Evolutionary conservation across 2,113 vertebrate species (phyloP).

Genomic region (Zapus hudsonius): DNA sequence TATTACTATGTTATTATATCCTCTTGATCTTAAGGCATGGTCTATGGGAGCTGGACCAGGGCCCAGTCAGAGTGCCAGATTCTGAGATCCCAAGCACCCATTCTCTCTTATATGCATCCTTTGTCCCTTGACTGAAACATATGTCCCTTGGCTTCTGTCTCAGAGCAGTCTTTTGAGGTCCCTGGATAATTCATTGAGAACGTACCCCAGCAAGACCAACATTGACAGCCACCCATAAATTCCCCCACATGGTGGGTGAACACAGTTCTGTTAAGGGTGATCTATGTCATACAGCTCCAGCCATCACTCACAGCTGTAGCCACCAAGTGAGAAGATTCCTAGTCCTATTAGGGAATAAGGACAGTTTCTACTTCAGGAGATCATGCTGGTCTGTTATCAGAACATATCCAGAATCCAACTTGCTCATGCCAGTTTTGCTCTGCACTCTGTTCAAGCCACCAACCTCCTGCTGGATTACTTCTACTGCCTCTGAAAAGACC

Average conservation of each 20-base stretch:
- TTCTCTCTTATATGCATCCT: not conserved
- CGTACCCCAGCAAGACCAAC: not conserved
- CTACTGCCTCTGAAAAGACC: not conserved
- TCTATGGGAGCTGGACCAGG: not conserved
- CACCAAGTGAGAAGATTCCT: not conserved
- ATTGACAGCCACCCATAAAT: not conserved
- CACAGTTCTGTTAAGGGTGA: not conserved
- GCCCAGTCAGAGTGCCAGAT: not conserved
- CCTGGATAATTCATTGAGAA: not conserved
- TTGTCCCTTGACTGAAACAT: not conserved
- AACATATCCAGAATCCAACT: not conserved
- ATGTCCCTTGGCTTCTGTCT: not conserved
- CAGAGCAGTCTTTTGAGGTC: not conserved
- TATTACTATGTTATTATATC: not conserved
- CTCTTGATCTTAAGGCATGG: slow-evolving; percentile 19
- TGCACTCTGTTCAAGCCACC: not conserved
- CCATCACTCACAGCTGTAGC: not conserved
- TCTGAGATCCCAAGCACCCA: not conserved
- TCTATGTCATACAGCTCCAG: not conserved
- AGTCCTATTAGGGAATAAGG: not conserved
- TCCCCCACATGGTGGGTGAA: not conserved
- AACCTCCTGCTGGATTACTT: not conserved
- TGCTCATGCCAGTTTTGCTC: not conserved
- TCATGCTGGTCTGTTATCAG: not conserved
- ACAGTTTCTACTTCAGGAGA: slow-evolving; percentile 29